phyloP scores from a whole-genome alignment of 1,140 invertebrate species.

The Leptonema lineaticorne region DNA sequence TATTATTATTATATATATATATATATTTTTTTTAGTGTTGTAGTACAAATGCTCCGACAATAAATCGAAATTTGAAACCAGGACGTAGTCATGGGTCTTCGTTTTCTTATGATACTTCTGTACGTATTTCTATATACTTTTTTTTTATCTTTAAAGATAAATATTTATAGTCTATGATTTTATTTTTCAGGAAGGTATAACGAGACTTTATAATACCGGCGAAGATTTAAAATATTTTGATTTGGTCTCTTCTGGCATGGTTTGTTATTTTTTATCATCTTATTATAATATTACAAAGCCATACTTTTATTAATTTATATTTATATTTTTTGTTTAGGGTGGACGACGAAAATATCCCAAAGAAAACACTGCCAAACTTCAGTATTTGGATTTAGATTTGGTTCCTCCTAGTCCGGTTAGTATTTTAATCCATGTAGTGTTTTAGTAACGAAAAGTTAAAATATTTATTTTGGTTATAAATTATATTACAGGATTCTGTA shows the following conservation, averaged over 20 bases:
- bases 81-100: slow-evolving; percentile 51
- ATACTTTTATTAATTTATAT: too few species aligned
- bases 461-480: background rate
- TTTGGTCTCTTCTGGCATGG: too few species aligned
- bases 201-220: too few species aligned
- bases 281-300: too few species aligned
- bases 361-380: slow-evolving; percentile 53
- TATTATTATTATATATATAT: slow-evolving; percentile 22
- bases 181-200: slow-evolving; percentile 18
- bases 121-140: background rate
- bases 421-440: slow-evolving; percentile 34
- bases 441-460: background rate
- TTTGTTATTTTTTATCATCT: too few species aligned
- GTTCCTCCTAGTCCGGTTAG: slow-evolving; percentile 48
- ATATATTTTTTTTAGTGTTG: slow-evolving; percentile 54
- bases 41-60: slow-evolving; percentile 62
- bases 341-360: background rate
- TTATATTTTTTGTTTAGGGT: background rate
- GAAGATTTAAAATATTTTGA: too few species aligned
- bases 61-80: slow-evolving; percentile 80
- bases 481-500: slow-evolving; percentile 27
- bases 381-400: slow-evolving; percentile 77
- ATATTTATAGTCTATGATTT: background rate
- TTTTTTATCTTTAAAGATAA: background rate
- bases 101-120: slow-evolving; percentile 47